Evolutionary conservation across 2,888 invertebrate genomes (phyloP), one percentile per base, ranked within the genome.

Genomic region (Meiosimyza platycephala): DNA sequence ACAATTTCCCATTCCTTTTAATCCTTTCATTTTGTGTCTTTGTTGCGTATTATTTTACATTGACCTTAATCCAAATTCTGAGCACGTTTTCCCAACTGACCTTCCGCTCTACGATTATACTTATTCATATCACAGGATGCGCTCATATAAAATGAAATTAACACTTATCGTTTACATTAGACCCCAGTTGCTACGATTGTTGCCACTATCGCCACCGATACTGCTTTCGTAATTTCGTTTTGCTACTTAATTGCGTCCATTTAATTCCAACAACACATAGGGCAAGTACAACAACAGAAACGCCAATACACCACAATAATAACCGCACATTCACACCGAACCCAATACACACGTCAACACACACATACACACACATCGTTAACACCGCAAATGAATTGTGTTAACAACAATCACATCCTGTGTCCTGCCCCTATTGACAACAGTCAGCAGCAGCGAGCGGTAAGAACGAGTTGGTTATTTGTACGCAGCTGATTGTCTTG

Each of bases 201-300:
- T 65, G 65, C 47, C 22, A 13, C 48, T 40, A 47, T 13, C 9
- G 40, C 48, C 33, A 47, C n/a, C 40, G 66, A n/a, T 67, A 51
- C 33, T 71, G 65, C 57, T 68, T 72, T 52, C 12, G 40, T 66
- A 50, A 57, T 57, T 16, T 64, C 22, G 50, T 64, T 50, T 50
- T 48, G 18, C 64, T 18, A 64, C 64, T 50, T 48, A 64, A 48
- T 48, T 47, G 50, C 64, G 50, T 50, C 48, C 47, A 33, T 62
- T 62, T 59, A 71, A 71, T 59, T 57, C 65, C 57, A 65, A 71
- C 64, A 5, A 64, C 71, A 67, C 40, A 68, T 54, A 72, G 63
- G 16, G 52, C 28, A 59, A 62, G 66, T 71, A 72, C 16, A 40
- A 40, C 40, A 40, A 40, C 40, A 40, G 40, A n/a, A 9, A 67